These are phyloP conservation scores for Mobula hypostoma DNA, from an alignment of 2,113 vertebrate species.

Conservation along the genomic window DNA sequence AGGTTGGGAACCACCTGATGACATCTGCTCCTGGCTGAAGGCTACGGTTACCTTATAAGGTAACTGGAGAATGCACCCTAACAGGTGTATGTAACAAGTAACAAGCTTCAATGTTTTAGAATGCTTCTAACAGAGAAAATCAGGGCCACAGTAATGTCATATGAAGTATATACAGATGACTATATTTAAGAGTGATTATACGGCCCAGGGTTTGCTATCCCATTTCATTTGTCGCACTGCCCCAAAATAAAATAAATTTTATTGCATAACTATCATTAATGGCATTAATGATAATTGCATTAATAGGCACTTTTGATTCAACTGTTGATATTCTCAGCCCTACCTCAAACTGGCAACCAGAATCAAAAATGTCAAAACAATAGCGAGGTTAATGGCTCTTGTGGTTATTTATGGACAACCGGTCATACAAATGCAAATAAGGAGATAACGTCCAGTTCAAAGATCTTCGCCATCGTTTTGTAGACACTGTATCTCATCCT, in stretches of 20 bases:
- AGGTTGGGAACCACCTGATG: no score
- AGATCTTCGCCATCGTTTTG: not conserved
- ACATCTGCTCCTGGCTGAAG: no score
- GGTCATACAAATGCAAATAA: not conserved
- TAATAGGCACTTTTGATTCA: not conserved
- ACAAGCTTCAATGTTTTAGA: not conserved
- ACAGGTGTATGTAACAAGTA: no score
- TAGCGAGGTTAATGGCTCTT: not conserved
- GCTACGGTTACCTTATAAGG: no score
- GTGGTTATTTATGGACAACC: not conserved
- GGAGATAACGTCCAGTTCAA: not conserved
- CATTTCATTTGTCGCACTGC: not conserved
- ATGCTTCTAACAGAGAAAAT: not conserved
- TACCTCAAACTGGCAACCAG: not conserved
- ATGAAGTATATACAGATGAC: not conserved
- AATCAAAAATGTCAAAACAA: not conserved
- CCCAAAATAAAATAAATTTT: not conserved
- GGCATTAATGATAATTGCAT: not conserved
- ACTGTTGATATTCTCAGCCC: not conserved
- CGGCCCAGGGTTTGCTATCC: not conserved
- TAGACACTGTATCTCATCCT: not conserved
- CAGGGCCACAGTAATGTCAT: not conserved
- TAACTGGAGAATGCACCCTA: no score
- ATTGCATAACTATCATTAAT: not conserved
- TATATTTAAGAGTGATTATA: not conserved